These are phyloP conservation scores for Microctonus brassicae DNA, from an alignment of 2,888 invertebrate genomes.

Conservation along the genomic window DNA sequence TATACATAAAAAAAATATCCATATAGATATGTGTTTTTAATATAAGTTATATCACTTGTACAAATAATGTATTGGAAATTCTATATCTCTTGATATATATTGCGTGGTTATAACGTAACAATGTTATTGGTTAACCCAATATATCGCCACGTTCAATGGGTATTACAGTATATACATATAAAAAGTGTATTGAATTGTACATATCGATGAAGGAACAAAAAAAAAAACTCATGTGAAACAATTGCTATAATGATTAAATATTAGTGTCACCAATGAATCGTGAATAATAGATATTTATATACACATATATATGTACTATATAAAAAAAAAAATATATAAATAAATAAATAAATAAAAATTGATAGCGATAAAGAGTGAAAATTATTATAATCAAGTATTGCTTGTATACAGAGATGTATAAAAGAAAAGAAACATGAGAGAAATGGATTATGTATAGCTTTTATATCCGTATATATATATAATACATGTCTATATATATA, in stretches of 20 bases:
- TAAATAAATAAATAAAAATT: slow-evolving; percentile 33
- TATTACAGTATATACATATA: not conserved
- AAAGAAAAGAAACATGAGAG: too few relatives aligned
- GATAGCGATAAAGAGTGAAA: slow-evolving; percentile 25
- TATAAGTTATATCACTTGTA: slow-evolving; percentile 33
- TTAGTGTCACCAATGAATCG: slow-evolving; percentile 37
- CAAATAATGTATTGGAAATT: slow-evolving; percentile 36
- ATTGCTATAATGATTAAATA: slow-evolving; percentile 41
- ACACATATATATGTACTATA: too few relatives aligned
- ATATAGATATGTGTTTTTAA: not conserved
- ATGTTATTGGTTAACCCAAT: slow-evolving; percentile 1
- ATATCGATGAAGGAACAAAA: not conserved
- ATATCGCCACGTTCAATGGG: not conserved
- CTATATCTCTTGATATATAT: not conserved
- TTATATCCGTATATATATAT: too few relatives aligned
- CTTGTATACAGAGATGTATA: too few relatives aligned
- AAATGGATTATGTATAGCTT: too few relatives aligned
- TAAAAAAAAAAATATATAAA: slow-evolving; percentile 33
- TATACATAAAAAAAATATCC: too few relatives aligned
- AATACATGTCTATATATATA: slow-evolving; percentile 26
- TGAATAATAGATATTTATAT: too few relatives aligned
- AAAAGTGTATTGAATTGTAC: slow-evolving; percentile 15
- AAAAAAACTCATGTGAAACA: slow-evolving; percentile 39
- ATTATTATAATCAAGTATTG: too few relatives aligned
- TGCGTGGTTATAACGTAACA: slow-evolving; percentile 15